Percentiles rank a stretch among this genome's conserved stretches.
Evolutionary conservation across 1,140 invertebrate species (phyloP).

Genomic region (Cydia amplana): DNA sequence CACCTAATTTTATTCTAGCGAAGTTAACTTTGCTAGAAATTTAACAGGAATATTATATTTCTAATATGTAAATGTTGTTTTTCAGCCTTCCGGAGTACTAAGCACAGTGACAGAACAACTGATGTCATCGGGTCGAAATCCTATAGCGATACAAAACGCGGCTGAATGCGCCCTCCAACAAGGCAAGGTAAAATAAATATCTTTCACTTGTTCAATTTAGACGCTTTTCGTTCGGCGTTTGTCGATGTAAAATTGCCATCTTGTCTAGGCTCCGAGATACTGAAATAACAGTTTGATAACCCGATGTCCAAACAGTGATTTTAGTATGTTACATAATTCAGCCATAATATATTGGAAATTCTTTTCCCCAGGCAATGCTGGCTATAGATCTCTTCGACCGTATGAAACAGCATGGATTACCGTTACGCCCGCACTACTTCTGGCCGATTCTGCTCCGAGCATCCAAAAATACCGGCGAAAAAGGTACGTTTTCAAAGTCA

Average conservation of each 20-base stretch:
- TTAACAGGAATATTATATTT: too few relatives aligned
- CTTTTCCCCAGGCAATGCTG: conserved; percentile 44
- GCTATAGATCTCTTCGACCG: conserved; percentile 73
- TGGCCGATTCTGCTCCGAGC: conserved; percentile 78
- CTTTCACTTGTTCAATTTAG: too few relatives aligned
- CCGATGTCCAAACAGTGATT: too few relatives aligned
- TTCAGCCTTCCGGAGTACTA: conserved; percentile 65
- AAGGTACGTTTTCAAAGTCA: conserved; percentile 52
- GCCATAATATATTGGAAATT: background rate
- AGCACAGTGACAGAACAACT: conserved; percentile 63
- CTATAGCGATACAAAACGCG: conserved; percentile 62
- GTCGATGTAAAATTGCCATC: too few relatives aligned
- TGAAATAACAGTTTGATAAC: too few relatives aligned
- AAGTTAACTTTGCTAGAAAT: too few relatives aligned
- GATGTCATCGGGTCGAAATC: conserved; percentile 63
- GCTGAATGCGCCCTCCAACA: conserved; percentile 66
- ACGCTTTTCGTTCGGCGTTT: too few relatives aligned
- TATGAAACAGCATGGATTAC: conserved; percentile 73
- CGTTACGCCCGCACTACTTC: conserved; percentile 80
- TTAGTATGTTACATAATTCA: too few relatives aligned
- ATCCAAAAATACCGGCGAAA: conserved; percentile 69
- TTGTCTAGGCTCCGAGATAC: too few relatives aligned
- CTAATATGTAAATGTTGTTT: conserved; percentile 35
- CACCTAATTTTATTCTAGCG: too few relatives aligned
- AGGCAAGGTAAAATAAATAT: conserved; percentile 50